Conservation (phyloP, 2,888 invertebrate genomes). For the Heliconius cydno region DNA sequence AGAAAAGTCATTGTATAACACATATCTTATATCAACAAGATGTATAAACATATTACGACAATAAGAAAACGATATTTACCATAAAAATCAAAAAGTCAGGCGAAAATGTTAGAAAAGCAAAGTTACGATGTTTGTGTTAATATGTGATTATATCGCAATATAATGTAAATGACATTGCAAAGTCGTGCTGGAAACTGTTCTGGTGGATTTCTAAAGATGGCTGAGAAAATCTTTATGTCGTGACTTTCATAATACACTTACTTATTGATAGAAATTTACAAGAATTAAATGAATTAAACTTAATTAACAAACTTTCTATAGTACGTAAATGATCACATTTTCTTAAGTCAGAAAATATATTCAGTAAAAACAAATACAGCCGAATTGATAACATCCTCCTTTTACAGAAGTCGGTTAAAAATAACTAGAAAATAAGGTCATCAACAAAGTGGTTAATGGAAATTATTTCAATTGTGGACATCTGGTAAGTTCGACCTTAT, state of each 20-base stretch:
- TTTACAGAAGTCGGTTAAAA: background rate
- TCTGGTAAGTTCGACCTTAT: background rate
- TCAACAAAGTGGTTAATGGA: background rate
- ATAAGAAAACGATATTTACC: conserved; percentile 34
- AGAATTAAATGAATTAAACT: background rate
- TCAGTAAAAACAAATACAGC: background rate
- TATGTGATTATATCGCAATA: conserved; percentile 39
- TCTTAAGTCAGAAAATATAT: background rate
- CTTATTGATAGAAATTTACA: background rate
- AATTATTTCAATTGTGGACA: conserved; percentile 6
- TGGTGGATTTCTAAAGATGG: conserved; percentile 28
- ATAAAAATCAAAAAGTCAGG: conserved; percentile 33
- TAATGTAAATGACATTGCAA: conserved; percentile 40
- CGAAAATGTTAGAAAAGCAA: conserved; percentile 39
- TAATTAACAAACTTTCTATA: conserved; percentile 2
- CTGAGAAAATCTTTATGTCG: conserved; percentile 27
- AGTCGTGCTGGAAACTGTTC: conserved; percentile 34
- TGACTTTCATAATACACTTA: conserved; percentile 20
- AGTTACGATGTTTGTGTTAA: conserved; percentile 42
- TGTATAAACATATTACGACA: conserved; percentile 12
- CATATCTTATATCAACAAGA: background rate
- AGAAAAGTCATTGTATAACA: background rate
- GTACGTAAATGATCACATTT: background rate
- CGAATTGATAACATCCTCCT: too few species aligned
- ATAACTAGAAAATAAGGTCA: background rate